Conservation (phyloP, 2,113 vertebrate species). For the Nycticorax nycticorax region DNA sequence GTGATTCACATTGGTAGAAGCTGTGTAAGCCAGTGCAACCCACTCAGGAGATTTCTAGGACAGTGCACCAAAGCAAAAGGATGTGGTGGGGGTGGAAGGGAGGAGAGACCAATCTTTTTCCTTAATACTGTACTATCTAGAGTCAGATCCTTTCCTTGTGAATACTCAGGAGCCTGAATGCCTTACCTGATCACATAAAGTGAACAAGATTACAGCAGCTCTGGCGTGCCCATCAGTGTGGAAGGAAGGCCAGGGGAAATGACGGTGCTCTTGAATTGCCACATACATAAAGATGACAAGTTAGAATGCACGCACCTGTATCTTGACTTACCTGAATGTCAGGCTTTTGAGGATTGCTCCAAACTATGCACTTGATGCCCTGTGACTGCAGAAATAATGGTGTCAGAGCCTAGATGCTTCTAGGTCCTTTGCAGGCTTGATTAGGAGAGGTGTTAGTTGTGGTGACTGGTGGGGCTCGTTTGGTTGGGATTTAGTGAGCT, state of each 20-base stretch:
- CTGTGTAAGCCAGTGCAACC: conserved; percentile 11
- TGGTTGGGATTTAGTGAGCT: neutral
- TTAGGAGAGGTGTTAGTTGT: neutral
- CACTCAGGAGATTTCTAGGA: conserved; percentile 18
- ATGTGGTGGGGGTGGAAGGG: conserved; percentile 2
- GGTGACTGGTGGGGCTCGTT: neutral
- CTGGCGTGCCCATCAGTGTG: neutral
- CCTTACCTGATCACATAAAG: neutral
- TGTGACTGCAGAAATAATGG: neutral
- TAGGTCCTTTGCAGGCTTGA: neutral
- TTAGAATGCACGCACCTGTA: neutral
- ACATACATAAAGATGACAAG: neutral
- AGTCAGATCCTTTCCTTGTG: neutral
- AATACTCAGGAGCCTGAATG: neutral
- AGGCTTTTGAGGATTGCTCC: neutral
- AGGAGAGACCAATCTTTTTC: neutral
- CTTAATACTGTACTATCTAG: neutral
- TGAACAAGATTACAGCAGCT: neutral
- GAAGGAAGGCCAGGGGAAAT: neutral
- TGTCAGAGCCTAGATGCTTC: neutral
- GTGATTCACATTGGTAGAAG: neutral
- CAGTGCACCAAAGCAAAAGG: neutral
- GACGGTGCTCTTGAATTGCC: neutral
- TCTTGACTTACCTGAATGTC: neutral
- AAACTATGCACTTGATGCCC: neutral